Base-by-base conservation (phyloP, 2,113 vertebrate species). In the Cygnus buccinator region DNA sequence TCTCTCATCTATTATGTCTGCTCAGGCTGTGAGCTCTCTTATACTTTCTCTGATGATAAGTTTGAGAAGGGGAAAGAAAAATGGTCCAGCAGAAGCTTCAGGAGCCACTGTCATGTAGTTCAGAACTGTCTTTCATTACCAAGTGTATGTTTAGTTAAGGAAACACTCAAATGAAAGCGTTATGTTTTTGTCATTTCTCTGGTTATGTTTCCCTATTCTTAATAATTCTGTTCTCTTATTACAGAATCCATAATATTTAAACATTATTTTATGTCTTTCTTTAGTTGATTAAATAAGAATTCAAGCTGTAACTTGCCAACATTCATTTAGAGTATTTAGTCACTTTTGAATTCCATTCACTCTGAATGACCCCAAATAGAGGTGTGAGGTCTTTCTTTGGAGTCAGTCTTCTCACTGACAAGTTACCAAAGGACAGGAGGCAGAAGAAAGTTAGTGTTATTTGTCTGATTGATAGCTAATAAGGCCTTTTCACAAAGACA, bases 301-400 rank as follows among this genome's bases (percentile, higher is more conserved):
- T 58, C 63, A 72, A 63, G 5, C 39, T 84, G 26, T 18, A 92
- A 16, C 66, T 89, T 72, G 25, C 7, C 13, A 63, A 39, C 41
- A 87, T 65, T 54, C 72, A 62, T 55, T 70, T 55, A 72, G 20
- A n/a, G 22, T 31, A 76, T 52, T 94, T 97, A 82, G 73, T 87
- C 37, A 59, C 50, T 94, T 93, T 89, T 93, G 55, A 90, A 57
- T 85, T 41, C 92, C 39, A 54, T 55, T 91, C 90, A n/a, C 33
- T 91, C 84, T 82, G 50, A 82, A 75, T 89, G 74, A 88, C 90
- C 91, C 46, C 48, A 90, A 71, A 73, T 4, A 93, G 74, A 97
- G 82, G 97, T 97, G 97, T 97, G 96, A 98, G 94, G 71, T 97
- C 92, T 94, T 81, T 95, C 67, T 57, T 43, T 78, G 31, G 87